Conservation (phyloP, 2,113 vertebrate species). For the Sylvietta virens region DNA sequence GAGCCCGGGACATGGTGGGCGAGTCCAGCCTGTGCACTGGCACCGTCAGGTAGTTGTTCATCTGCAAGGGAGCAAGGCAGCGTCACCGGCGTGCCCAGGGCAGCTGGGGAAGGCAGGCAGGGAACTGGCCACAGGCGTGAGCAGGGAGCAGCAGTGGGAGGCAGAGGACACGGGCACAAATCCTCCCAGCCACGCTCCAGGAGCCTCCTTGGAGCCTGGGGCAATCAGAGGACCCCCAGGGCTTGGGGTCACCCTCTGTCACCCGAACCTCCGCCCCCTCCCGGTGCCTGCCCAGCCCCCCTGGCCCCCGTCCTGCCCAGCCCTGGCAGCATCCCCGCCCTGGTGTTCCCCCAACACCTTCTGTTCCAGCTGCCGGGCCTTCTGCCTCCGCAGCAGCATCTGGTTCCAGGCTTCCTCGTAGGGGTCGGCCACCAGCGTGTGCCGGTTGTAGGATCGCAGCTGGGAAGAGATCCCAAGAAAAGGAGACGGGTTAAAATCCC, state of each 20-base stretch:
- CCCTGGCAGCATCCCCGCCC: background rate
- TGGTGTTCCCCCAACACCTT: slow-evolving; percentile 66
- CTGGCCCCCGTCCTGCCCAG: accelerated
- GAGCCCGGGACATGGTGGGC: slow-evolving; percentile 85
- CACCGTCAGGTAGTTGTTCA: slow-evolving; percentile 92
- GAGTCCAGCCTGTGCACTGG: slow-evolving; percentile 84
- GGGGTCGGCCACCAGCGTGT: slow-evolving; percentile 90
- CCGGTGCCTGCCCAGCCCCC: background rate
- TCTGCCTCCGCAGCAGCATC: slow-evolving; percentile 85
- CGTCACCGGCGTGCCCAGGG: accelerated
- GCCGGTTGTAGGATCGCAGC: slow-evolving; percentile 95
- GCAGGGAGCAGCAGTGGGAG: background rate
- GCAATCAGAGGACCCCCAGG: background rate
- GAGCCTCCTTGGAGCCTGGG: background rate
- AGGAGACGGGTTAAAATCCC: background rate
- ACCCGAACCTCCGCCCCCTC: background rate
- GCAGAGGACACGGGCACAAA: accelerated
- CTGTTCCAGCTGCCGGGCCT: slow-evolving; percentile 83
- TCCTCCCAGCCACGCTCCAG: background rate
- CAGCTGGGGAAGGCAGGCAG: background rate
- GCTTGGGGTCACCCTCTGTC: background rate
- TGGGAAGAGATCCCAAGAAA: slow-evolving; percentile 42
- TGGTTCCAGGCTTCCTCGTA: slow-evolving; percentile 89
- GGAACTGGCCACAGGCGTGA: background rate
- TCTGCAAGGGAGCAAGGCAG: slow-evolving; percentile 41